These are phyloP conservation scores for Cygnus buccinator DNA, from an alignment of 2,113 vertebrate species.

Conservation along the genomic window DNA sequence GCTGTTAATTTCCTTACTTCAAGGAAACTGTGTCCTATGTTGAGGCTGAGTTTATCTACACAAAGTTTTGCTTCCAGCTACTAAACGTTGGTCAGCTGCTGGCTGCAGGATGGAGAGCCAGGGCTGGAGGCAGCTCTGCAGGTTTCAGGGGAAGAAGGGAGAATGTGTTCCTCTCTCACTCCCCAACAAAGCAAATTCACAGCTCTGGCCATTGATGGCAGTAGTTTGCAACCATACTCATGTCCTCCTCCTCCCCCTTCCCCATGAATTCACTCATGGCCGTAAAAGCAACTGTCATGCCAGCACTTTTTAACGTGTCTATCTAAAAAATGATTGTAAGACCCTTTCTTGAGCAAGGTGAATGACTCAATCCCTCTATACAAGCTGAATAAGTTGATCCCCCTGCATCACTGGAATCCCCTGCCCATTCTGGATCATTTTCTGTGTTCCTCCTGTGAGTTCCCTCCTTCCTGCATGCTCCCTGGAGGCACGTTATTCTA, in stretches of 20 bases:
- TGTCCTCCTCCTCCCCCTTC: not conserved
- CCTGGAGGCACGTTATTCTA: not conserved
- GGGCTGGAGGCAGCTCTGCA: not conserved
- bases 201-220: not conserved
- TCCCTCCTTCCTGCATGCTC: not conserved
- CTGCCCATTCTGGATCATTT: not conserved
- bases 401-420: not conserved
- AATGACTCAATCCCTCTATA: not conserved
- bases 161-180: not conserved
- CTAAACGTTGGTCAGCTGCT: not conserved
- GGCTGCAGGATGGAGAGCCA: not conserved
- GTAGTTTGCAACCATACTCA: not conserved
- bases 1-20: conserved; percentile 42
- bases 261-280: not conserved
- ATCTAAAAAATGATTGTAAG: not conserved
- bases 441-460: not conserved
- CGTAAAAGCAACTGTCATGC: not conserved
- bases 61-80: not conserved
- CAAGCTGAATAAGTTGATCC: not conserved
- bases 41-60: not conserved
- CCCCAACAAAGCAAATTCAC: not conserved
- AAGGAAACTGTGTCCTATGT: conserved; percentile 17
- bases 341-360: not conserved
- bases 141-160: not conserved
- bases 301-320: rapidly evolving